Base-by-base conservation (phyloP, 1,140 invertebrate genomes). In the Ditylenchus dipsaci region DNA sequence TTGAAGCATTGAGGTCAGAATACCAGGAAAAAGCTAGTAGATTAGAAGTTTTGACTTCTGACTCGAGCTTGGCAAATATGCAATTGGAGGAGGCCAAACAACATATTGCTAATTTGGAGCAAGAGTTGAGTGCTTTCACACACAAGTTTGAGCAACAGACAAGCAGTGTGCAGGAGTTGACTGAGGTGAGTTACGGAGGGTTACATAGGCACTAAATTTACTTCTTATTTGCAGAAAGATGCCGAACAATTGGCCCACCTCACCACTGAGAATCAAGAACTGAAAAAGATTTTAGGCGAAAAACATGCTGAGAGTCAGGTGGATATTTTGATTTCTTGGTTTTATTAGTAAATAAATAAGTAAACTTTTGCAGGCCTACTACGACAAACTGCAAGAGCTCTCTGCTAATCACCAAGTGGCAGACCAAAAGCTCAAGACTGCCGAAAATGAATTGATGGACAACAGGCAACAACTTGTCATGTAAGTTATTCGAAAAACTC, bases 271-370 rank as follows among this genome's bases (percentile, higher is more conserved):
- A 69, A 47, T 45, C 0, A 15, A 15, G n/a, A 69, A 65, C 19
- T 69, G 27, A 56, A 63, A 21, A 23, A 19, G 27, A 65, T 69
- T 17, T 30, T 69, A 9, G 29, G 53, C 26, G 29, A 56, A 29
- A 67, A 69, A 45, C 67, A 69, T 63, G 15, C 26, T 0, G 67
- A 69, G 42, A 58, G 67, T 33, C 59, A 69, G 56, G 8, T n/a
- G n/a, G n/a, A n/a, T 56, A 45, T 38, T 5, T 38, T 3, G 33
- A 38, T 11, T 38, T 11, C 11, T 11, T 11, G 11, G 11, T n/a
- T n/a, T n/a, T n/a, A n/a, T n/a, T n/a, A n/a, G n/a, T n/a, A n/a
- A n/a, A n/a, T n/a, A n/a, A n/a, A 38, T 11, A 38, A 3, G 33
- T 11, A 38, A 38, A 38, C 33, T 11, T 38, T 38, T 38, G 33